phyloP scores from a whole-genome alignment of 2,888 invertebrate genomes.

The Microplitis deprimator region DNA sequence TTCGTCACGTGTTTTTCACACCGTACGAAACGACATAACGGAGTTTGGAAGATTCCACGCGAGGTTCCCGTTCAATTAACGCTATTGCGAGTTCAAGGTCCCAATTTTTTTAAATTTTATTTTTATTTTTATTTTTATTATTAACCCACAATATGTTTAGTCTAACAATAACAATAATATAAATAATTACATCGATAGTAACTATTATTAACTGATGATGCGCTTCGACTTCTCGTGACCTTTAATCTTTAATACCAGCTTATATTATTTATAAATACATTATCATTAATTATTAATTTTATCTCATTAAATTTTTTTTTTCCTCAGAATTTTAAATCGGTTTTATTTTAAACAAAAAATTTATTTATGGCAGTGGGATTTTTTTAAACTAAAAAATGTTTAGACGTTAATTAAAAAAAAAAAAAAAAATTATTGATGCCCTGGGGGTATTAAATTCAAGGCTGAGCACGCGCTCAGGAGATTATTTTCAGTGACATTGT shows the following conservation, averaged over 20 bases:
- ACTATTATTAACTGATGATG: neutral
- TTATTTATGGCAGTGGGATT: neutral
- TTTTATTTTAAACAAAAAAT: neutral
- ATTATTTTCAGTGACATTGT: neutral
- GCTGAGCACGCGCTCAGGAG: neutral
- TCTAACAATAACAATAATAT: slow-evolving; percentile 7
- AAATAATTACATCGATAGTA: slow-evolving; percentile 1
- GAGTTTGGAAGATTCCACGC: slow-evolving; percentile 37
- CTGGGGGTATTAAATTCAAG: slow-evolving; percentile 11
- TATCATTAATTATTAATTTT: neutral
- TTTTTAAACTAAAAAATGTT: neutral
- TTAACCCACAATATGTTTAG: neutral
- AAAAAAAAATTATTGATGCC: slow-evolving; percentile 2
- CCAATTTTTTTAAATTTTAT: slow-evolving; percentile 27
- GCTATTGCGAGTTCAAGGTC: slow-evolving; percentile 41
- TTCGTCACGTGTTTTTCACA: slow-evolving; percentile 36
- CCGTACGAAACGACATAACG: slow-evolving; percentile 40
- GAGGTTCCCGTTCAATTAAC: slow-evolving; percentile 43
- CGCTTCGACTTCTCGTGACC: neutral
- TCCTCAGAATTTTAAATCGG: neutral
- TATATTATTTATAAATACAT: slow-evolving; percentile 13
- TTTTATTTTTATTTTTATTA: slow-evolving; percentile 6
- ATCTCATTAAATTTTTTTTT: neutral
- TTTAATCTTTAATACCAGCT: slow-evolving; percentile 2
- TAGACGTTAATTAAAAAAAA: neutral